These are phyloP conservation scores for Lumbricus terrestris DNA, from an alignment of 2,888 invertebrate genomes.

Conservation along the genomic window DNA sequence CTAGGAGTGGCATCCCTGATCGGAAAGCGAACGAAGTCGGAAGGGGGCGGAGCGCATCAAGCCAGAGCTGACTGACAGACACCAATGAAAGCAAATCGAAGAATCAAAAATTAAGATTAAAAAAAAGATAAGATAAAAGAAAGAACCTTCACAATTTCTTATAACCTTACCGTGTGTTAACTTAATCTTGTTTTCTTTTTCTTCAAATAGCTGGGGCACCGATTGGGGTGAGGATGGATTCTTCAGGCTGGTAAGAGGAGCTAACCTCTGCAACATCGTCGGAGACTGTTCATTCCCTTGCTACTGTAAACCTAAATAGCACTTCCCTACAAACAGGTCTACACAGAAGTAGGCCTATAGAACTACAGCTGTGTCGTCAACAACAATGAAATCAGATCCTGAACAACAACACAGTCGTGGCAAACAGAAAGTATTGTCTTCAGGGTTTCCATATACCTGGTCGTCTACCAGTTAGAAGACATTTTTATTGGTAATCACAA, in stretches of 20 bases:
- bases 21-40: too few species aligned
- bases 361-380: neutral
- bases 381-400: neutral
- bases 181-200: neutral
- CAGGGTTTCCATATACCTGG: neutral
- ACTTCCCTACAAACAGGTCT: too few species aligned
- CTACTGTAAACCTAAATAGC: neutral
- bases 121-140: too few species aligned
- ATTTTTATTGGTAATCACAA: too few species aligned
- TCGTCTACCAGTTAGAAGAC: too few species aligned
- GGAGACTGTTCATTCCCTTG: neutral
- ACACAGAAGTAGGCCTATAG: neutral
- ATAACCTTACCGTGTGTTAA: neutral
- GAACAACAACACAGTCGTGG: neutral
- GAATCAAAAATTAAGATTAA: too few species aligned
- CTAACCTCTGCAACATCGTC: neutral
- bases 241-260: neutral
- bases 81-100: too few species aligned
- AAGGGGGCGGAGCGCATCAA: too few species aligned
- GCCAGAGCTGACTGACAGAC: too few species aligned
- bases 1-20: too few species aligned
- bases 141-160: too few species aligned
- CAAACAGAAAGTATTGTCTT: neutral
- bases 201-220: neutral
- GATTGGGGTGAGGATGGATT: neutral